phyloP scores from a whole-genome alignment of 1,140 invertebrate species.

The Sweltsa coloradensis region DNA sequence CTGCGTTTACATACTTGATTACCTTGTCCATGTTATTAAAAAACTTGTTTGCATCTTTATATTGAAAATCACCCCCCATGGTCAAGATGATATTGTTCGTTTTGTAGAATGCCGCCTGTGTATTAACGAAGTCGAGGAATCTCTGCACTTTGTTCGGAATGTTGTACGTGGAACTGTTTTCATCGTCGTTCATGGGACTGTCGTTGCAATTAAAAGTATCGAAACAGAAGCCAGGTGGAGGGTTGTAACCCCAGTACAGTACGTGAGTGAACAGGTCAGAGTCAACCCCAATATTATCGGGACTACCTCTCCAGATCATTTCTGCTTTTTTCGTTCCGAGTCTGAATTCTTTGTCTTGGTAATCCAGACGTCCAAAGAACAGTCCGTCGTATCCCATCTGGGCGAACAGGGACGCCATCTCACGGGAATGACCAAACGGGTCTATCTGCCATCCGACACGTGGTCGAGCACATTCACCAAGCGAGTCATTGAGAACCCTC shows the following conservation, averaged over 20 bases:
- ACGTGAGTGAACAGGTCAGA: conserved; percentile 22
- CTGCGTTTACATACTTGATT: conserved; percentile 37
- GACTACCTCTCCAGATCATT: conserved; percentile 73
- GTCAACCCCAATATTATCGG: conserved; percentile 28
- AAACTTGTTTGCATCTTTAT: conserved; percentile 46
- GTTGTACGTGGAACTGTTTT: conserved; percentile 22
- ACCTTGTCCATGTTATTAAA: conserved; percentile 54
- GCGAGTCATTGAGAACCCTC: conserved; percentile 55
- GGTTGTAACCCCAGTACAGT: conserved; percentile 33
- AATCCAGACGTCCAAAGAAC: conserved; percentile 80
- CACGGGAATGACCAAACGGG: conserved; percentile 83
- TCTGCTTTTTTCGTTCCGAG: conserved; percentile 54
- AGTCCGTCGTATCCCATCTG: conserved; percentile 77
- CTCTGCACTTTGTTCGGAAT: conserved; percentile 19
- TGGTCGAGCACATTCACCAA: conserved; percentile 70
- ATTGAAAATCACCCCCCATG: conserved; percentile 58
- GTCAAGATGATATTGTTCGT: conserved; percentile 46
- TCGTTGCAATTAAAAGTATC: conserved; percentile 39
- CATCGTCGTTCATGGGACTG: conserved; percentile 29
- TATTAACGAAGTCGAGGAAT: conserved; percentile 16
- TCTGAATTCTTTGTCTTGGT: conserved; percentile 63
- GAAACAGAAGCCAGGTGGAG: conserved; percentile 42
- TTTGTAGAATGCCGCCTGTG: conserved; percentile 22
- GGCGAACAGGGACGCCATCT: conserved; percentile 75
- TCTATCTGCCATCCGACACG: conserved; percentile 87